Evolutionary conservation across 2,888 invertebrate genomes (phyloP).

Genomic region (Ptychoptera albimana): DNA sequence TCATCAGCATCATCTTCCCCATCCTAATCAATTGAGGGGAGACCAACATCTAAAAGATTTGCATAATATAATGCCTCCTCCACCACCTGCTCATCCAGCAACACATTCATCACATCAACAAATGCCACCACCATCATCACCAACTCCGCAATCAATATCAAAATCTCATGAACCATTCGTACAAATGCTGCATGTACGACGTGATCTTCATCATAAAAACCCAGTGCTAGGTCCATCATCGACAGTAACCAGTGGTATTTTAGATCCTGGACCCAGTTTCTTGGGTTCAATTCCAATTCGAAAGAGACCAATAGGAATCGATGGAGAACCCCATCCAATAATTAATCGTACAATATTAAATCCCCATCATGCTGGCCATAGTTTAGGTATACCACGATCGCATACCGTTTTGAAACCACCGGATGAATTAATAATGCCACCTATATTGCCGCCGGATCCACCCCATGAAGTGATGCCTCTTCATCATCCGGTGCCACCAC

Average conservation of each 20-base stretch:
- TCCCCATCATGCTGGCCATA: conserved; percentile 7
- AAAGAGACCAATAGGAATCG: conserved; percentile 22
- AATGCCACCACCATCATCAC: conserved; percentile 21
- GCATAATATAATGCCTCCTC: not conserved
- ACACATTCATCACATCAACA: conserved; percentile 8
- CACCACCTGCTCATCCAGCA: conserved; percentile 11
- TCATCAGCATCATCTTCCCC: conserved; percentile 1
- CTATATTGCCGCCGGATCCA: conserved; percentile 11
- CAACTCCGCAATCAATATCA: conserved; percentile 26
- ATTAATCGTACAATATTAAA: conserved; percentile 12
- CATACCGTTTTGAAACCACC: conserved; percentile 13
- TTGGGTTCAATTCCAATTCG: conserved; percentile 28
- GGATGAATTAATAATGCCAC: conserved; percentile 12
- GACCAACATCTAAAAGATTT: too few species aligned
- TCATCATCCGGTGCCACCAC: conserved; percentile 9
- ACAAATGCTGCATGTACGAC: conserved; percentile 55
- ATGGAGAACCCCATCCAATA: conserved; percentile 17
- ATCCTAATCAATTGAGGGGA: conserved; percentile 2
- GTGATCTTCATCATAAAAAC: conserved; percentile 49
- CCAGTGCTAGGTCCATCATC: conserved; percentile 23
- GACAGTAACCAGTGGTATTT: conserved; percentile 25
- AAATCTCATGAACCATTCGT: conserved; percentile 26
- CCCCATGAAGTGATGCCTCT: conserved; percentile 11
- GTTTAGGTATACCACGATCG: conserved; percentile 14
- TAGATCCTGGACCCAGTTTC: conserved; percentile 27